Conservation (phyloP, 2,113 vertebrate genomes). For the Apus apus region DNA sequence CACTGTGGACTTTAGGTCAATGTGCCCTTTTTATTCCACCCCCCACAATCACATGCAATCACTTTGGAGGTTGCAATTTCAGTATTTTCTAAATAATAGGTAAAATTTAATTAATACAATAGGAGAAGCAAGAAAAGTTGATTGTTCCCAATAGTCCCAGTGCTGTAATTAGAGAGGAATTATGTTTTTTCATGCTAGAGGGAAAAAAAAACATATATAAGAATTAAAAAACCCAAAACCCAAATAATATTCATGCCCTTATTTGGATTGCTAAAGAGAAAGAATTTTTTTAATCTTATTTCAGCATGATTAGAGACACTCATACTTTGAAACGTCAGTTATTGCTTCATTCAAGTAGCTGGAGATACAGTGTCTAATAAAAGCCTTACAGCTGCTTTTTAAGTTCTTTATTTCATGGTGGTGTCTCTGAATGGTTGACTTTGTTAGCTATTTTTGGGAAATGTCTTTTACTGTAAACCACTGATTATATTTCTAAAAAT, state of each 20-base stretch:
- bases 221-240: not conserved
- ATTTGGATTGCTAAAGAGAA: not conserved
- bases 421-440: not conserved
- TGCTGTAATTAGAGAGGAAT: not conserved
- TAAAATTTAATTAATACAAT: not conserved
- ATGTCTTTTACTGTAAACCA: constrained; percentile 26
- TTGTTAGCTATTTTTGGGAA: constrained; percentile 1
- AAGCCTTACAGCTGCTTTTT: not conserved
- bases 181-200: not conserved
- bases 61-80: not conserved
- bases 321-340: not conserved
- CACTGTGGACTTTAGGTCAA: not conserved
- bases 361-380: not conserved
- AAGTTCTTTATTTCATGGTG: not conserved
- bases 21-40: accelerated
- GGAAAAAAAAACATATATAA: not conserved
- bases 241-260: not conserved
- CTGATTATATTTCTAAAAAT: constrained; percentile 8
- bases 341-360: constrained; percentile 16
- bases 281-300: not conserved
- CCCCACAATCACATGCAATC: not conserved
- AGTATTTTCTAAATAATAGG: not conserved
- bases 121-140: not conserved
- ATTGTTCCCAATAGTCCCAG: not conserved
- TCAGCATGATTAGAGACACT: not conserved